These are phyloP conservation scores for Luperina testacea DNA, from an alignment of 2,888 invertebrate genomes.

Conservation along the genomic window DNA sequence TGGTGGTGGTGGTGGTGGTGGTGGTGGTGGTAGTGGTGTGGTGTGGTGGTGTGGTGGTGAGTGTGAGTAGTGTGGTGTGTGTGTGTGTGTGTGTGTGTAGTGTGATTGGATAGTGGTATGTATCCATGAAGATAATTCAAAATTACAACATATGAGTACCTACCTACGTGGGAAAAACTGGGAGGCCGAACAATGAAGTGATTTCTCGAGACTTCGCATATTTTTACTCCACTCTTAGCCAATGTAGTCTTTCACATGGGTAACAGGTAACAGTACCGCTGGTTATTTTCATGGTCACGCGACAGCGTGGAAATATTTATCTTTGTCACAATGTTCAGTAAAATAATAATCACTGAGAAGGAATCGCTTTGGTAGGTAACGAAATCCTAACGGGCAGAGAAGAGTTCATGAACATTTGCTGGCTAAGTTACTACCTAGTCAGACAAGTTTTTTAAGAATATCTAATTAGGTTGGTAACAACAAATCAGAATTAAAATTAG, in stretches of 20 bases:
- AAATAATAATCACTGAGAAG: slow-evolving; percentile 3
- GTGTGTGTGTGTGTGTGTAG: too few species aligned
- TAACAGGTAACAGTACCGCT: neutral
- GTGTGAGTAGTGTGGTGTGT: too few species aligned
- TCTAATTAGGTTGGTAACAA: neutral
- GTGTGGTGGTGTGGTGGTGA: too few species aligned
- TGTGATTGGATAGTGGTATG: too few species aligned
- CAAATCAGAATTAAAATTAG: neutral
- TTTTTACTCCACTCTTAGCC: neutral
- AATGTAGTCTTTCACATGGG: slow-evolving; percentile 4
- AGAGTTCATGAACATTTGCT: neutral
- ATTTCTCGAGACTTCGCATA: slow-evolving; percentile 2
- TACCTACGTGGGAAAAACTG: slow-evolving; percentile 19
- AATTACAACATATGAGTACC: neutral
- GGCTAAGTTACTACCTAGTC: too few species aligned
- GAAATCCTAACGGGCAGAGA: neutral
- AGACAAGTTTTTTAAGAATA: neutral
- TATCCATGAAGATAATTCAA: neutral
- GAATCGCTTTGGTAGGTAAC: neutral
- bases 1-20: too few species aligned
- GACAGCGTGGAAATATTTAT: neutral
- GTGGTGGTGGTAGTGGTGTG: too few species aligned
- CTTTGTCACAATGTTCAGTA: neutral
- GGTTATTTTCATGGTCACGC: slow-evolving; percentile 6
- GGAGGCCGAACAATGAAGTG: slow-evolving; percentile 5